Percentiles rank a stretch among this genome's conserved stretches.
Conservation (phyloP, 2,113 vertebrate genomes). For the Nycticebus coucang region DNA sequence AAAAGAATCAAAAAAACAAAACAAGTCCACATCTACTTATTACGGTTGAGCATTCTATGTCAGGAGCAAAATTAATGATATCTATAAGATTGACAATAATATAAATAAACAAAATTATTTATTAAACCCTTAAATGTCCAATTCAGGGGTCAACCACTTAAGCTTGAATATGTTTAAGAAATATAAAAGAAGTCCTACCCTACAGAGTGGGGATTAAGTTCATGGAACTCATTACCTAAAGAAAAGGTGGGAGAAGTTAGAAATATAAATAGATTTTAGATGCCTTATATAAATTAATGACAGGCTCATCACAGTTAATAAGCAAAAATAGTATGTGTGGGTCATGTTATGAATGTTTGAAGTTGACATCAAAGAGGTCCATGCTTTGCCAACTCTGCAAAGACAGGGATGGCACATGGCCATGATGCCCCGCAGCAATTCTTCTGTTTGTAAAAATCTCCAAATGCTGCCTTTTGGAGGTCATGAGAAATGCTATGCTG, state of each 20-base stretch:
- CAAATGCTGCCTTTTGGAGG: background rate
- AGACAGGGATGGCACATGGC: background rate
- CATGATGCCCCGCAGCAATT: background rate
- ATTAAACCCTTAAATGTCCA: background rate
- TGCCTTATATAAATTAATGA: constrained; percentile 56
- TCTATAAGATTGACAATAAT: background rate
- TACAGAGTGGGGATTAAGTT: constrained; percentile 17
- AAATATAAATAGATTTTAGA: constrained; percentile 60
- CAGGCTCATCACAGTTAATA: constrained; percentile 35
- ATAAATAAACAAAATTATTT: background rate
- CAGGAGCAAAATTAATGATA: background rate
- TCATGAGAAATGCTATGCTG: background rate
- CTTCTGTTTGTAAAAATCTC: background rate
- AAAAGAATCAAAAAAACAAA: constrained; percentile 12
- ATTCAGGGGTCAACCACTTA: background rate
- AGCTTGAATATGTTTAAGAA: background rate
- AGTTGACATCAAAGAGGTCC: constrained; percentile 50
- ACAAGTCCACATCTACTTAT: background rate
- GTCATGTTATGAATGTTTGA: constrained; percentile 44
- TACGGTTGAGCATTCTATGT: background rate
- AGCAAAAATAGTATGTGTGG: constrained; percentile 16
- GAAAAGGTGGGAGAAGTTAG: constrained; percentile 46
- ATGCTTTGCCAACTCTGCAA: background rate
- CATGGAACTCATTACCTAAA: constrained; percentile 29
- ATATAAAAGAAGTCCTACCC: background rate